phyloP scores from a whole-genome alignment of 1,140 invertebrate species.

The Heliconius himera region DNA sequence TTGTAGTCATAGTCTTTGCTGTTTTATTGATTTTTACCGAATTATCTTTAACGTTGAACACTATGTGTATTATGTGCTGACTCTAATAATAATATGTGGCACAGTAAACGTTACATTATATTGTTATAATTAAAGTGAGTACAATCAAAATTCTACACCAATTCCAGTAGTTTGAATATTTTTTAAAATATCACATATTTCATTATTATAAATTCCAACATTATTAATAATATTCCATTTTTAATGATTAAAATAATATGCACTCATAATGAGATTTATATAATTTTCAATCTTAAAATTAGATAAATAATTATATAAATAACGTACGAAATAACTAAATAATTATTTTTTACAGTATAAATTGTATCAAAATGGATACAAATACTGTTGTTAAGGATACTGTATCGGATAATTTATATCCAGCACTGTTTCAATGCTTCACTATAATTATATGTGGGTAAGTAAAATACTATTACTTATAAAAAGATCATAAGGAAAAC shows the following conservation, averaged over 20 bases:
- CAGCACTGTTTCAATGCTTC: conserved; percentile 95
- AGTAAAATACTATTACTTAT: conserved; percentile 50
- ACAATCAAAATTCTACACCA: neutral
- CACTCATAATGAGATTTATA: too few relatives aligned
- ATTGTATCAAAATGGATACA: conserved; percentile 33
- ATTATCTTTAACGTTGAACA: neutral
- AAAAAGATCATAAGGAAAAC: neutral
- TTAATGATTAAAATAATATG: too few relatives aligned
- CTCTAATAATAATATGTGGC: neutral
- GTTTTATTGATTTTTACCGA: conserved; percentile 9
- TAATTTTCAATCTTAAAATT: neutral
- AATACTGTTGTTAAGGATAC: conserved; percentile 40
- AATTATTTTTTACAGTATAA: neutral
- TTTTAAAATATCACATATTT: too few relatives aligned
- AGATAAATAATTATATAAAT: neutral
- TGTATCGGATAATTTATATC: conserved; percentile 91
- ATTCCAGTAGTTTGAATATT: too few relatives aligned
- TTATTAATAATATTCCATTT: too few relatives aligned
- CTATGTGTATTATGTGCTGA: neutral
- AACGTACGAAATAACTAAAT: neutral
- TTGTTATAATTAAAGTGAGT: neutral
- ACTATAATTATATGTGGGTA: conserved; percentile 94
- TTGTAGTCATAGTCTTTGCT: neutral
- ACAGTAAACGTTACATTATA: neutral
- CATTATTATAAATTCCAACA: too few relatives aligned